Evolutionary conservation across 2,888 invertebrate species (phyloP).

Genomic region (Eumerus sabulonum): DNA sequence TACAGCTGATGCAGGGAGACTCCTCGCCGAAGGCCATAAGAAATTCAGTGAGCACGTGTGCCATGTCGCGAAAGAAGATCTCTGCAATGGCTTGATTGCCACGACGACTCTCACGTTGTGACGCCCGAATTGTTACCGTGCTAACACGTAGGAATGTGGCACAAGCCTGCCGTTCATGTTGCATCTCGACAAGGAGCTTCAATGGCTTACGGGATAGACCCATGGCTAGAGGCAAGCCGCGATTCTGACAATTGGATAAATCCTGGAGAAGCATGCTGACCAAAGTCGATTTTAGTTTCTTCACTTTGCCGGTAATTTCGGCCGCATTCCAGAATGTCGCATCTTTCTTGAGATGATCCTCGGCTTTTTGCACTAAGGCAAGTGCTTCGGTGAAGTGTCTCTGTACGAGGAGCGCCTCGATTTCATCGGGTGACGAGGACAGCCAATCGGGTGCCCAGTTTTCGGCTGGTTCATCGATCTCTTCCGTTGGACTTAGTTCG

Average conservation of each 20-base stretch:
- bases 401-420: constrained; percentile 96
- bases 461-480: constrained; percentile 71
- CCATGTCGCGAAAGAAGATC: constrained; percentile 85
- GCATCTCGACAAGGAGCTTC: constrained; percentile 83
- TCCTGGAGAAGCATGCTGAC: constrained; percentile 94
- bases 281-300: constrained; percentile 86
- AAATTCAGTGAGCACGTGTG: constrained; percentile 87
- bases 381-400: constrained; percentile 97
- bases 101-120: constrained; percentile 78
- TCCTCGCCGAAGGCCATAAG: constrained; percentile 89
- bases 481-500: constrained; percentile 73
- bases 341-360: constrained; percentile 80
- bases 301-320: constrained; percentile 80
- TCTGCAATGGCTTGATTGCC: constrained; percentile 80
- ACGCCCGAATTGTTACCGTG: constrained; percentile 76
- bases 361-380: constrained; percentile 86
- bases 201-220: constrained; percentile 92
- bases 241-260: constrained; percentile 92
- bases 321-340: constrained; percentile 73
- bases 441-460: constrained; percentile 89
- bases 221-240: constrained; percentile 93
- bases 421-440: constrained; percentile 93
- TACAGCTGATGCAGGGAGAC: constrained; percentile 86
- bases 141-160: constrained; percentile 77
- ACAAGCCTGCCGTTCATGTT: constrained; percentile 78